A percentile compares a stretch with the other conserved stretches of the same genome.
Conservation (phyloP, 2,888 invertebrate species). For the Scelioninae gen. 1 region DNA sequence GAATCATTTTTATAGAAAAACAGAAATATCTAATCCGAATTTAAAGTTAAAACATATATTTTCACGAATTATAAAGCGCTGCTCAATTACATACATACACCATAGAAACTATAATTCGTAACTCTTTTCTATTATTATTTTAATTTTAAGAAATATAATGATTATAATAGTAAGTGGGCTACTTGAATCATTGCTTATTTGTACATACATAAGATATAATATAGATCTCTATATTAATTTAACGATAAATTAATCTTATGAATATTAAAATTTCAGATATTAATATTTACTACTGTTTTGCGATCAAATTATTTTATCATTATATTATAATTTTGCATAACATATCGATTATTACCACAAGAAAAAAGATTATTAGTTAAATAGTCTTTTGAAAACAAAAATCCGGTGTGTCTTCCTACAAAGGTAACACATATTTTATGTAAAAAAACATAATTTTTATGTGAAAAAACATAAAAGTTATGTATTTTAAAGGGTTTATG, state of each 20-base stretch:
- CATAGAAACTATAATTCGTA: not conserved
- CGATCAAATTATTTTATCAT: no score
- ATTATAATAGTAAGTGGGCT: not conserved
- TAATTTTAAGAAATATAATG: not conserved
- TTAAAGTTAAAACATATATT: slow-evolving; percentile 21
- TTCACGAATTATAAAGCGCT: slow-evolving; percentile 50
- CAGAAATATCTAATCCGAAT: not conserved
- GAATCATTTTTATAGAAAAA: not conserved
- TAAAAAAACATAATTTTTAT: no score
- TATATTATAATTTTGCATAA: slow-evolving; percentile 4
- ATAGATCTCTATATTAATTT: slow-evolving; percentile 16
- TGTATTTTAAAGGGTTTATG: no score
- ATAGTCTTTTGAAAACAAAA: slow-evolving; percentile 23
- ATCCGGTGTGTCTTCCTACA: slow-evolving; percentile 52
- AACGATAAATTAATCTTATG: slow-evolving; percentile 9
- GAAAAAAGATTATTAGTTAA: not conserved
- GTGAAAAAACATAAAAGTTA: no score
- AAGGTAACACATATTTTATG: slow-evolving; percentile 25
- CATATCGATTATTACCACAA: not conserved
- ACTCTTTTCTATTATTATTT: not conserved
- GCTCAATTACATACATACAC: slow-evolving; percentile 40
- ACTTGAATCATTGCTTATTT: not conserved
- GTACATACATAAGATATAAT: slow-evolving; percentile 23
- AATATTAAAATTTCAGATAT: not conserved
- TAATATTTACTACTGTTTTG: slow-evolving; percentile 7